Conservation (phyloP, 92 coral and sea anemone genomes). For the Epizoanthus stellaris region DNA sequence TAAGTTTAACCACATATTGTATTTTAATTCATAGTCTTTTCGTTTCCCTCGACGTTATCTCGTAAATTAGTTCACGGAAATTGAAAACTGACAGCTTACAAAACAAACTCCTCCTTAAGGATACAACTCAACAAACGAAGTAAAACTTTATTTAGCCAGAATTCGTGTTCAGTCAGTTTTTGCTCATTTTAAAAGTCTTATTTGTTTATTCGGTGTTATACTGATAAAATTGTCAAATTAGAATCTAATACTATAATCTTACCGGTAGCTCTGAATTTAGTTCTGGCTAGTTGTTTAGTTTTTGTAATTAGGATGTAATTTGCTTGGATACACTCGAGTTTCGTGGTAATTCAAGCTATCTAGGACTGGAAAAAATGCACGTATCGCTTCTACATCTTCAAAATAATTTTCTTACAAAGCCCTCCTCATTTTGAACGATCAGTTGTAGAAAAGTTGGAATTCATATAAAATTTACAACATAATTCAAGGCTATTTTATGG, state of each 20-base stretch:
- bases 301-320: slow-evolving; percentile 3
- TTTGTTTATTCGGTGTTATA: background rate
- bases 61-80: slow-evolving; percentile 39
- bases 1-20: background rate
- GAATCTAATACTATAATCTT: background rate
- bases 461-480: too few relatives aligned
- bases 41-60: slow-evolving; percentile 34
- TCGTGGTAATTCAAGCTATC: background rate
- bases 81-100: slow-evolving; percentile 4
- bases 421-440: too few relatives aligned
- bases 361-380: background rate
- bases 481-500: too few relatives aligned
- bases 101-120: background rate
- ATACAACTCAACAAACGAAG: background rate
- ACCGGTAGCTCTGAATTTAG: background rate
- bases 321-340: background rate
- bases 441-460: too few relatives aligned
- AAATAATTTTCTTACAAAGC: too few relatives aligned
- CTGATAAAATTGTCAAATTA: background rate
- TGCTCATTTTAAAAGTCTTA: background rate
- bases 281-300: slow-evolving; percentile 18
- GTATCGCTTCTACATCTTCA: too few relatives aligned
- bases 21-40: slow-evolving; percentile 2
- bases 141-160: background rate
- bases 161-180: background rate